Evolutionary conservation across 2,888 invertebrate species (phyloP), one percentile per base, ranked within the genome.

Genomic region (Augiades crinisus): DNA sequence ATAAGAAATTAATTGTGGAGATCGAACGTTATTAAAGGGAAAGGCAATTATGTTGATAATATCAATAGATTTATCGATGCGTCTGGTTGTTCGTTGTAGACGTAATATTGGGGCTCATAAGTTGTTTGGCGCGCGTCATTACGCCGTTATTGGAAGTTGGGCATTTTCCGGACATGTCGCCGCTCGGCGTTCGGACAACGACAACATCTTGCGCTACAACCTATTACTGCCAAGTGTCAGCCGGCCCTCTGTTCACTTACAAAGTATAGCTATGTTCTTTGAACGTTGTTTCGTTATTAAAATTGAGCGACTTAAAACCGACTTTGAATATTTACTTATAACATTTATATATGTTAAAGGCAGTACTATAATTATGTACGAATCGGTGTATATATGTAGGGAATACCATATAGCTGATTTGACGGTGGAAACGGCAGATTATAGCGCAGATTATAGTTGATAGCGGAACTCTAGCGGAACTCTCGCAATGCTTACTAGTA

Each of bases 161-260:
- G 69, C 72, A 71, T 75, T 73, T 68, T 65, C 72, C 74, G 74
- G 75, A 68, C 76, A 72, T 65, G 76, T 71, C 62, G 68, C 64
- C 30, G 31, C 38, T 19, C 16, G 22, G 24, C 40, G 38, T 19
- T 47, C 50, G 65, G 67, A 67, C 70, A 62, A 67, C 72, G 80
- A 74, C 81, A 78, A 84, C 85, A 86, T 88, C 85, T 86, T 88
- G 87, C 78, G 61, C 71, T 70, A 82, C 80, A 81, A 80, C 80
- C 84, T 81, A 86, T 87, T 87, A 86, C 76, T 67, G 66, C 69
- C 79, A 81, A 84, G 78, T 84, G 81, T 78, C 77, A 67, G 59
- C 62, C 22, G 22, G 16, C 49, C 22, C 40, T 30, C 24, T 10
- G 10, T 36, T 38, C 19, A 43, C 34, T 37, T 54, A 55, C 33